Percentiles rank a stretch among this genome's conserved stretches.
Evolutionary conservation across 2,888 invertebrate species (phyloP).

Genomic region (Iselma pallidipennis): DNA sequence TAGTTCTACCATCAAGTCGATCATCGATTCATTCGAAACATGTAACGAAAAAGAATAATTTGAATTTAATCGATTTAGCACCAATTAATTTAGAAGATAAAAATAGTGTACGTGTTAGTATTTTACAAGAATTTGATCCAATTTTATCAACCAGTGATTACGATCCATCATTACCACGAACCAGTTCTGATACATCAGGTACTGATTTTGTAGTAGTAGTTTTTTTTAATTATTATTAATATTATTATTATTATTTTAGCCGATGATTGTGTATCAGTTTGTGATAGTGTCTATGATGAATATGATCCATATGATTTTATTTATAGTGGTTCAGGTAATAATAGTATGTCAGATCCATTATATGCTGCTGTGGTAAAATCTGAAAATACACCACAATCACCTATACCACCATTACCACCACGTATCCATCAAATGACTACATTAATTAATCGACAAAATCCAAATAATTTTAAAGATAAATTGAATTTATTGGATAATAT

Average conservation of each 20-base stretch:
- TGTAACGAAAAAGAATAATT: conserved; percentile 44
- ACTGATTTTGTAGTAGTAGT: conserved; percentile 24
- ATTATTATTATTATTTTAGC: conserved; percentile 19
- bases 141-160: conserved; percentile 66
- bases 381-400: conserved; percentile 53
- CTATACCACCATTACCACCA: conserved; percentile 63
- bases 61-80: conserved; percentile 63
- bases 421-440: conserved; percentile 58
- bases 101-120: conserved; percentile 65
- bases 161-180: conserved; percentile 36
- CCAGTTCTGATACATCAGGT: conserved; percentile 60
- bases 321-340: conserved; percentile 65
- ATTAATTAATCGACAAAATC: conserved; percentile 46
- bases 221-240: not conserved
- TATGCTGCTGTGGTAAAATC: conserved; percentile 69
- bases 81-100: conserved; percentile 56
- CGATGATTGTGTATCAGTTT: conserved; percentile 62
- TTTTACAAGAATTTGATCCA: conserved; percentile 88
- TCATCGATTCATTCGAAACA: not conserved
- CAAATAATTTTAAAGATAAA: conserved; percentile 47
- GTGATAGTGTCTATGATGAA: conserved; percentile 72
- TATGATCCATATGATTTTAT: conserved; percentile 81
- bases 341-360: conserved; percentile 68
- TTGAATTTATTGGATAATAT: conserved; percentile 64
- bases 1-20: conserved; percentile 29